Evolutionary conservation across 1,140 invertebrate species (phyloP), one percentile per base, ranked within the genome.

Genomic region (Magallana gigas): DNA sequence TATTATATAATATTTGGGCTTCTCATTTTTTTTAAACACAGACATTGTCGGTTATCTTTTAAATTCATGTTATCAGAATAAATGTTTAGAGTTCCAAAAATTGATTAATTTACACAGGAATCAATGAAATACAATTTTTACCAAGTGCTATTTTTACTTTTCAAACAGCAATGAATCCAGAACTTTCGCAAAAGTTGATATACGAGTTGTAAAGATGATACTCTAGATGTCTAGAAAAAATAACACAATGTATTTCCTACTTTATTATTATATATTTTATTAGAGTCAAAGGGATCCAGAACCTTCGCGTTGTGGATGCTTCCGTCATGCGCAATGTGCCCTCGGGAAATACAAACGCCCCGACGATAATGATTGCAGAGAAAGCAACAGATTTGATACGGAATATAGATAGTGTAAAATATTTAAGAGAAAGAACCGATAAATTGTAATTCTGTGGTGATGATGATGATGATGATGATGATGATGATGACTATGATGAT

Each of bases 331-430:
- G 91, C 12, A 59, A 88, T 18, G 23, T 90, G 11, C 85, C 86
- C 1, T 90, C 88, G 1, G 97, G 97, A 8, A 98, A 98, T 92
- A 97, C 97, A 1, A 97, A 97, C 91, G 97, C 97, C 3, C 97
- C 97, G 0, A 95, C 96, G 9, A 97, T 98, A 58, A 98, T 98
- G 97, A 97, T 98, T 48, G 97, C 95, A 0, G 98, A 98, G 92
- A 98, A 98, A 93, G 97, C 96, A 3, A 96, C 97, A 0, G 97
- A 98, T 95, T 94, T 98, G 90, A 97, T 98, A 12, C 68, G 62
- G 64, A 48, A 48, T 12, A 85, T 85, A 85, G 36, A 85, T 56
- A 83, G 81, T 83, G 81, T 83, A 29, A 83, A 83, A 83, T 57
- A 4, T 9, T 57, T 83, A 4, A 57, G 81, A 57, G 48, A 83